A percentile compares a stretch with the other conserved stretches of the same genome.
Evolutionary conservation across 2,888 invertebrate species (phyloP).

Genomic region (Erannis defoliaria): DNA sequence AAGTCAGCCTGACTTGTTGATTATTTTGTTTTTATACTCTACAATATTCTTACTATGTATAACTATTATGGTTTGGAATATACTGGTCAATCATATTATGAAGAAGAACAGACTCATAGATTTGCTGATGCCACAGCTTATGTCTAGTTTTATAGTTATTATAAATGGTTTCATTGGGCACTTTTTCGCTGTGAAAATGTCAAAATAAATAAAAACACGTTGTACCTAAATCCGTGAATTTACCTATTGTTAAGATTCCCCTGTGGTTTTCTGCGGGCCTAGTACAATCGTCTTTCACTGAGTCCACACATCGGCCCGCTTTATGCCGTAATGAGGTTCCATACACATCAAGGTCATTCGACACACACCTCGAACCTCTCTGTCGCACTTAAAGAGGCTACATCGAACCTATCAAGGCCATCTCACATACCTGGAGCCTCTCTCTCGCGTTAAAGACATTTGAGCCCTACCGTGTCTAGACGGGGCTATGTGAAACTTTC

Average conservation of each 20-base stretch:
- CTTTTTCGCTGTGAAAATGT: too few species aligned
- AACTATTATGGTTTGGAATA: too few species aligned
- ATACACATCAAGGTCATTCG: constrained; percentile 77
- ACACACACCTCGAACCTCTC: constrained; percentile 5
- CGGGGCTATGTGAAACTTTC: constrained; percentile 68
- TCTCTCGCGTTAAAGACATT: constrained; percentile 47
- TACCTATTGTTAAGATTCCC: not conserved
- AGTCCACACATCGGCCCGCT: constrained; percentile 43
- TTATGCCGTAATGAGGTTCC: constrained; percentile 69
- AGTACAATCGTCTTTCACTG: constrained; percentile 73
- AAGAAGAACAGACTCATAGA: too few species aligned
- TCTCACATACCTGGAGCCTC: constrained; percentile 6
- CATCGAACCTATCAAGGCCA: constrained; percentile 9
- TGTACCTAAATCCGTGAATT: too few species aligned
- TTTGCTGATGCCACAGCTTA: too few species aligned
- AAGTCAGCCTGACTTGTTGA: too few species aligned
- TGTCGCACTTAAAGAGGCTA: constrained; percentile 43
- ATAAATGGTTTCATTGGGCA: too few species aligned
- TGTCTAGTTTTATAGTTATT: too few species aligned
- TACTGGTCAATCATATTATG: too few species aligned
- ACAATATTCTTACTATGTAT: too few species aligned
- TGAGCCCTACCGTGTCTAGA: constrained; percentile 64
- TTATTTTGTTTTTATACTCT: too few species aligned
- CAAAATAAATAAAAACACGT: too few species aligned
- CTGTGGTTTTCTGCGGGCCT: constrained; percentile 67